phyloP scores from a whole-genome alignment of 1,140 invertebrate species.

The Drosophila persimilis region DNA sequence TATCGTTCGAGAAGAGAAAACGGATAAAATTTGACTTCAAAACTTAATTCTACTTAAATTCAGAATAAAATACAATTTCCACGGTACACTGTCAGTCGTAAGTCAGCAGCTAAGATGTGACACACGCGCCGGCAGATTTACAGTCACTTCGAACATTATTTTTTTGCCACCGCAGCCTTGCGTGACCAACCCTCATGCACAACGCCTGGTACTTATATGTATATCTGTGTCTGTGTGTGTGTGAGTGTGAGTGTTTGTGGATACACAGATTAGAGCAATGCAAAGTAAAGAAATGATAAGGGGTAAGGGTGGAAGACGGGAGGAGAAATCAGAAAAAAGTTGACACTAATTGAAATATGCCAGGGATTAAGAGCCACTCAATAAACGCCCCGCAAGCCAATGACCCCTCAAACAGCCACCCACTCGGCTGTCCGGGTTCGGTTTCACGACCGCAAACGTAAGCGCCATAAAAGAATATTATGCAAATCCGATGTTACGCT shows the following conservation, averaged over 20 bases:
- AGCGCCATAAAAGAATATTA: slow-evolving; percentile 64
- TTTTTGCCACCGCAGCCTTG: slow-evolving; percentile 55
- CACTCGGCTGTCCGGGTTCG: background rate
- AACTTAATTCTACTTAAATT: too few species aligned
- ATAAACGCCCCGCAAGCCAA: slow-evolving; percentile 44
- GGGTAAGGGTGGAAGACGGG: background rate
- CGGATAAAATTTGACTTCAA: too few species aligned
- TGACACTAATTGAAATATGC: slow-evolving; percentile 79
- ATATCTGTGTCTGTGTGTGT: slow-evolving; percentile 32
- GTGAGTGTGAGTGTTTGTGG: slow-evolving; percentile 15
- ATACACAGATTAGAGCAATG: slow-evolving; percentile 21
- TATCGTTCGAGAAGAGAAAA: too few species aligned
- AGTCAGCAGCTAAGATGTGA: too few species aligned
- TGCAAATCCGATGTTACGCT: slow-evolving; percentile 72
- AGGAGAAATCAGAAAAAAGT: slow-evolving; percentile 63
- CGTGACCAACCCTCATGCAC: slow-evolving; percentile 59
- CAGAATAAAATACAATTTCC: too few species aligned
- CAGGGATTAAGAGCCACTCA: slow-evolving; percentile 62
- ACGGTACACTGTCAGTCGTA: too few species aligned
- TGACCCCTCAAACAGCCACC: background rate
- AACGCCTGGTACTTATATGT: too few species aligned
- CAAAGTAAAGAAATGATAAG: background rate
- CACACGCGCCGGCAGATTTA: too few species aligned
- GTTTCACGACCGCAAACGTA: slow-evolving; percentile 25
- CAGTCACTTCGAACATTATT: too few species aligned